These are phyloP conservation scores for Eumacrocentrus americanus DNA, from an alignment of 2,888 invertebrate species.

Conservation along the genomic window DNA sequence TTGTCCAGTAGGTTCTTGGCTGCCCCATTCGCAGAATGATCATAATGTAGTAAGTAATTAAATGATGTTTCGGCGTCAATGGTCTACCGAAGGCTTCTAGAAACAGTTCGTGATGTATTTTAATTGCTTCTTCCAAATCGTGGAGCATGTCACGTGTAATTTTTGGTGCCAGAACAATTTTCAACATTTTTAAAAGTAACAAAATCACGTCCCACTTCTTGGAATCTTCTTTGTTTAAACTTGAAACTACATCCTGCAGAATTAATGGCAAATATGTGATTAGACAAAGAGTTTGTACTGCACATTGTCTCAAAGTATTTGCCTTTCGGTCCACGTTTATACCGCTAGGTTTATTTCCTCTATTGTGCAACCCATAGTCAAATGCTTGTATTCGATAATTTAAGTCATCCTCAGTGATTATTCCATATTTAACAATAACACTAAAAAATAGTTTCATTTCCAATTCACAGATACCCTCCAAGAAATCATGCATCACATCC, in stretches of 20 bases:
- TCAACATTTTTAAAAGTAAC: slow-evolving; percentile 28
- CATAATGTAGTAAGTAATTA: slow-evolving; percentile 27
- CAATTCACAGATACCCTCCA: slow-evolving; percentile 32
- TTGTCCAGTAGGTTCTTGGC: slow-evolving; percentile 24
- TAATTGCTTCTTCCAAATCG: slow-evolving; percentile 15
- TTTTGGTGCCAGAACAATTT: slow-evolving; percentile 30
- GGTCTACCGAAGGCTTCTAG: too few species aligned
- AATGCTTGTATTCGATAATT: slow-evolving; percentile 27
- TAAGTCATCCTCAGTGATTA: slow-evolving; percentile 17
- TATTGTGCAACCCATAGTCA: slow-evolving; percentile 26
- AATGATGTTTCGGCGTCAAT: slow-evolving; percentile 32
- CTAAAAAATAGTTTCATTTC: slow-evolving; percentile 30
- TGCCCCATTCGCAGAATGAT: slow-evolving; percentile 27
- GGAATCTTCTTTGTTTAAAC: slow-evolving; percentile 7
- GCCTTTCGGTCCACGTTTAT: slow-evolving; percentile 23
- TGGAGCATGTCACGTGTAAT: slow-evolving; percentile 23
- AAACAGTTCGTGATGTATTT: too few species aligned
- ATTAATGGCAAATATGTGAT: slow-evolving; percentile 25
- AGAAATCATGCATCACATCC: slow-evolving; percentile 34
- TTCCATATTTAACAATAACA: slow-evolving; percentile 18
- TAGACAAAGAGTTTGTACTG: slow-evolving; percentile 27
- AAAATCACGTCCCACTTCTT: slow-evolving; percentile 27
- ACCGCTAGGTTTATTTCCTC: too few species aligned
- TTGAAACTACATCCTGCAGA: slow-evolving; percentile 18
- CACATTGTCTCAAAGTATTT: slow-evolving; percentile 28